Percentiles rank a stretch among this genome's conserved stretches.
phyloP scores from a whole-genome alignment of 2,113 vertebrate genomes.

The Varanus komodoensis region DNA sequence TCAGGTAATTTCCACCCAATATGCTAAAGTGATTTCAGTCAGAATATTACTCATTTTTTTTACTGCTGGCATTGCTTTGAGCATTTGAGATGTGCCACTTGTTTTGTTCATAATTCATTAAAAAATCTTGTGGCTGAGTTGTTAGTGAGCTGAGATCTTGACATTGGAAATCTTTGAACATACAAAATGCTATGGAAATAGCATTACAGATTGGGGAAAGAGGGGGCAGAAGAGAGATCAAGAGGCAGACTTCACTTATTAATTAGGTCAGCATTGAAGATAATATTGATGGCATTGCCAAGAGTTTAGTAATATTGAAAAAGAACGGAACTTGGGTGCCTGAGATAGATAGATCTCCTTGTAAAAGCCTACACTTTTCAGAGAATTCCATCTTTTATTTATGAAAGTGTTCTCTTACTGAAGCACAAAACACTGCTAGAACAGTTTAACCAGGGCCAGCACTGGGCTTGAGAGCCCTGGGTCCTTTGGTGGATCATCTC shows the following conservation, averaged over 20 bases:
- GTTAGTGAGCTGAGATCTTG: conserved; percentile 13
- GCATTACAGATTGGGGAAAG: neutral
- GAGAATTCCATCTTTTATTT: neutral
- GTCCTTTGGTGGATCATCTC: neutral
- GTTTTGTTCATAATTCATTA: conserved; percentile 26
- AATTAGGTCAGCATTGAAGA: neutral
- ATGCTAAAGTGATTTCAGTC: neutral
- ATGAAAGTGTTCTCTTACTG: neutral
- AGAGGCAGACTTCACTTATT: neutral
- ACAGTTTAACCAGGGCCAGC: neutral
- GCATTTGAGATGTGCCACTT: conserved; percentile 11
- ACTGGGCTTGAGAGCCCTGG: neutral
- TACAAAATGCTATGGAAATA: conserved; percentile 17
- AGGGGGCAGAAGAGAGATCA: neutral
- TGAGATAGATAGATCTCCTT: neutral
- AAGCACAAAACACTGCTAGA: neutral
- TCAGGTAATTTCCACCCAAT: neutral
- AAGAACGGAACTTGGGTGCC: neutral
- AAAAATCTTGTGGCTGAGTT: neutral
- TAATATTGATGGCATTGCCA: neutral
- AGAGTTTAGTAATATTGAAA: neutral
- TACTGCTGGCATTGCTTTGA: neutral
- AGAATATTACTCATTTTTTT: conserved; percentile 10
- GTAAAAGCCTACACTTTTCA: neutral
- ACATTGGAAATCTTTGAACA: conserved; percentile 20